Percentiles rank a stretch among this genome's conserved stretches.
Conservation (phyloP, 2,113 vertebrate species). For the Ranitomeya imitator region DNA sequence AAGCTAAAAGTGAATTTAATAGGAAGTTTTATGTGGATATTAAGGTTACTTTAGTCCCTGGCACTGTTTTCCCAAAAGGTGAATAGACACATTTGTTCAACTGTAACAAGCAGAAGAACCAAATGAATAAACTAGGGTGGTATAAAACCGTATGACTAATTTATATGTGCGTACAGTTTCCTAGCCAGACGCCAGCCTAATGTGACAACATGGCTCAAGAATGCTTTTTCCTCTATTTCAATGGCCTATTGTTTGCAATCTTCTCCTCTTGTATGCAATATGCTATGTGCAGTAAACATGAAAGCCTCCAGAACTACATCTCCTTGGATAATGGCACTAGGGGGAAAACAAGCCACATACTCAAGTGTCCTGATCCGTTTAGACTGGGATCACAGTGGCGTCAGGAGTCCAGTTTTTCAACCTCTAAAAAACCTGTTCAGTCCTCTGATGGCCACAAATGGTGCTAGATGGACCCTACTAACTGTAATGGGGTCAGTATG, state of each 20-base stretch:
- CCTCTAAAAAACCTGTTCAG: too few relatives aligned
- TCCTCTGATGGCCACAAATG: too few relatives aligned
- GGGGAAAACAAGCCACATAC: background rate
- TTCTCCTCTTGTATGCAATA: background rate
- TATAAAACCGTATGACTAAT: background rate
- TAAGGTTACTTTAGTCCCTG: background rate
- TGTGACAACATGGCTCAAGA: constrained; percentile 12
- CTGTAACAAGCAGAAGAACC: background rate
- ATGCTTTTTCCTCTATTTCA: background rate
- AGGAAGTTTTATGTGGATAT: background rate
- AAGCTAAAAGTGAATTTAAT: background rate
- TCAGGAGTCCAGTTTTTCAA: too few relatives aligned
- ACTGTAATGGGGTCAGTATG: too few relatives aligned
- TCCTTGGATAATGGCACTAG: background rate
- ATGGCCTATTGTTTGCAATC: constrained; percentile 23
- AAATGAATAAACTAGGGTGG: background rate
- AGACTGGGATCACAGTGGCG: too few relatives aligned
- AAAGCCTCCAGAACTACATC: background rate
- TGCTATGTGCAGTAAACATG: background rate
- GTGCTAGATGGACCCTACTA: too few relatives aligned
- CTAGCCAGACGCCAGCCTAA: background rate
- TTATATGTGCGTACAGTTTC: constrained; percentile 5
- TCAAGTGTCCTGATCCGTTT: too few relatives aligned
- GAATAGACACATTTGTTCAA: constrained; percentile 14
- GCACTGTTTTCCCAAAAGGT: background rate